phyloP scores from a whole-genome alignment of 2,888 invertebrate species.

The Caenorhabditis sinica region DNA sequence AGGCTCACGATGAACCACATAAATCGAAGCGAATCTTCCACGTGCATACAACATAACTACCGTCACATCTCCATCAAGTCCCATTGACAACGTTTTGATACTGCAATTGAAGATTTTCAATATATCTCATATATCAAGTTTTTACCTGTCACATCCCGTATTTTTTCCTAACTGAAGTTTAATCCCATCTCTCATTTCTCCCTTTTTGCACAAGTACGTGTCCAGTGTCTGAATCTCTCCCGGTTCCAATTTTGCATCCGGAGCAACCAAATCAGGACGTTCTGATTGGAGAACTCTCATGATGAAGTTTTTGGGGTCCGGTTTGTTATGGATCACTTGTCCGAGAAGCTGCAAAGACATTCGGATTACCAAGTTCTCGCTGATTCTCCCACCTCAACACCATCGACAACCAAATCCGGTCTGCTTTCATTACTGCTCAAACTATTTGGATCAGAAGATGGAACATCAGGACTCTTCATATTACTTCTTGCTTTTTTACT shows the following conservation, averaged over 20 bases:
- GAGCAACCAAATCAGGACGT: conserved; percentile 38
- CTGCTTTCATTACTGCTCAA: neutral
- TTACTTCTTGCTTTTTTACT: conserved; percentile 10
- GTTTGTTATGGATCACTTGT: conserved; percentile 23
- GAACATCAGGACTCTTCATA: conserved; percentile 18
- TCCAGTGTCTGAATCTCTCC: conserved; percentile 16
- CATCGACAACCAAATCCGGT: neutral
- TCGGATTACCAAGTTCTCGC: neutral
- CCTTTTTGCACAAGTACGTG: conserved; percentile 9
- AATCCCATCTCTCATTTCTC: conserved; percentile 36
- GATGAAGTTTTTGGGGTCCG: conserved; percentile 22
- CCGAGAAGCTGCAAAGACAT: conserved; percentile 18
- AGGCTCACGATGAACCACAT: conserved; percentile 14
- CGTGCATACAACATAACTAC: conserved; percentile 18
- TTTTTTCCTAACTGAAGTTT: conserved; percentile 9
- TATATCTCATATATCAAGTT: neutral
- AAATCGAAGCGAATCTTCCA: conserved; percentile 33
- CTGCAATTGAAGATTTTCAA: neutral
- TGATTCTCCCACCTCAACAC: neutral
- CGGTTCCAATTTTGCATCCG: neutral
- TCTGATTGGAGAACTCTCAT: conserved; percentile 17
- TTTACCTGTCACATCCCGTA: conserved; percentile 26
- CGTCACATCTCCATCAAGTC: conserved; percentile 2
- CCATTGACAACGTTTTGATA: neutral
- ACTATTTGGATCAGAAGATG: neutral